Conservation (phyloP, 1,140 invertebrate genomes). For the Pseudomyrmex flavicornis region DNA sequence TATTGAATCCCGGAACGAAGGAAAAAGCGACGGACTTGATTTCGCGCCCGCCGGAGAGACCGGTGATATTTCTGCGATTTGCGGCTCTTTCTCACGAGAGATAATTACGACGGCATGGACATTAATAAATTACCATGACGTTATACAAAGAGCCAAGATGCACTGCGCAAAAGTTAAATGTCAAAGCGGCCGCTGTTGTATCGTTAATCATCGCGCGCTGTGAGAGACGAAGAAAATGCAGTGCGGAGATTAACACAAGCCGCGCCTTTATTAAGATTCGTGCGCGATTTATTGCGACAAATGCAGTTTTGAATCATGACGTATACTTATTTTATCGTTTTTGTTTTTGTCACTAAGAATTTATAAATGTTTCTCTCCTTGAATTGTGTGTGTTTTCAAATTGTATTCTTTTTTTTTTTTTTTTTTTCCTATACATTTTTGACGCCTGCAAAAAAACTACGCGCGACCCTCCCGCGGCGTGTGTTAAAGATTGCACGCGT, state of each 20-base stretch:
- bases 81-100: neutral
- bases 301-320: slow-evolving; percentile 2
- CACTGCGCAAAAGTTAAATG: slow-evolving; percentile 44
- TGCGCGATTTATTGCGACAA: slow-evolving; percentile 40
- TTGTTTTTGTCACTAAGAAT: neutral
- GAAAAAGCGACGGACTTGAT: neutral
- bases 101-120: slow-evolving; percentile 41
- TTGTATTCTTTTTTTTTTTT: neutral
- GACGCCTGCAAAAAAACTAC: neutral
- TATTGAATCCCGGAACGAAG: slow-evolving; percentile 6
- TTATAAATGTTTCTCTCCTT: neutral
- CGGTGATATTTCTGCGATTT: slow-evolving; percentile 31
- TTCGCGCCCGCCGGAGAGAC: slow-evolving; percentile 1
- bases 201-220: slow-evolving; percentile 43
- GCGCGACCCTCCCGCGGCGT: neutral
- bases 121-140: slow-evolving; percentile 56
- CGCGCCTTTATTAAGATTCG: slow-evolving; percentile 44
- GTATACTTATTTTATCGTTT: neutral
- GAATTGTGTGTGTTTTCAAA: neutral
- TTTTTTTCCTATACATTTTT: neutral
- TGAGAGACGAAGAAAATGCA: slow-evolving; percentile 33
- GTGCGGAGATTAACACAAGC: slow-evolving; percentile 19
- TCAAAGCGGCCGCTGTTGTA: slow-evolving; percentile 26
- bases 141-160: slow-evolving; percentile 41
- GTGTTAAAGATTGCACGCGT: slow-evolving; percentile 38